Evolutionary conservation across 1,140 invertebrate species (phyloP), one percentile per base, ranked within the genome.

Genomic region (Scaptomyza pallida): DNA sequence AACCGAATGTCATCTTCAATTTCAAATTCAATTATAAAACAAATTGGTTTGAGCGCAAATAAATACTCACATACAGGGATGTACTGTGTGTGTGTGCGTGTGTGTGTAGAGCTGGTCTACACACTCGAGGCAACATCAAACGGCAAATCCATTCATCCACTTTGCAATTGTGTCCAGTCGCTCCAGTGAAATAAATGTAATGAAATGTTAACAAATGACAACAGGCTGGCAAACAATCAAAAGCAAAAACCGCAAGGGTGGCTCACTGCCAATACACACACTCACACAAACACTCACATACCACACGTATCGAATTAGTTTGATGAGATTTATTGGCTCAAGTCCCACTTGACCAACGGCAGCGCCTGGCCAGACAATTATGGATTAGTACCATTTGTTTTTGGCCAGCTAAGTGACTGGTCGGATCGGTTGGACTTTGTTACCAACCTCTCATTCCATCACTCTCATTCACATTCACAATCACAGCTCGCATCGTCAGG

Each of bases 11-110:
- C 88, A 88, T 89, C 85, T 90, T 90, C 89, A 90, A 90, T 90
- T 90, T 90, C 89, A 89, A 90, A 90, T 90, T 90, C 89, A 90
- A 90, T 90, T 90, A 90, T 90, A 90, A 90, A 90, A 88, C 86
- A 83, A 85, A 86, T 80, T 89, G 88, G 88, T 82, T 88, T 82
- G 82, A 82, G 82, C 70, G 72, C 73, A 83, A 82, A 86, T 82
- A 89, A 89, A 82, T 75, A 72, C 68, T 59, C 43, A 73, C 23
- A 60, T 16, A 57, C 19, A 43, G 17, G 50, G 8, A 63, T 15
- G 48, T 5, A 50, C 17, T 60, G 23, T 9, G n/a, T 45, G 6
- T 30, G 16, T 23, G 21, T 17, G 21, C 26, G 41, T 43, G 69
- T 8, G 16, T 9, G 12, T 0, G 33, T 0, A 1, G 9, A 40